Conservation (phyloP, 2,113 vertebrate species). For the Pseudorhombus dupliciocellatus region DNA sequence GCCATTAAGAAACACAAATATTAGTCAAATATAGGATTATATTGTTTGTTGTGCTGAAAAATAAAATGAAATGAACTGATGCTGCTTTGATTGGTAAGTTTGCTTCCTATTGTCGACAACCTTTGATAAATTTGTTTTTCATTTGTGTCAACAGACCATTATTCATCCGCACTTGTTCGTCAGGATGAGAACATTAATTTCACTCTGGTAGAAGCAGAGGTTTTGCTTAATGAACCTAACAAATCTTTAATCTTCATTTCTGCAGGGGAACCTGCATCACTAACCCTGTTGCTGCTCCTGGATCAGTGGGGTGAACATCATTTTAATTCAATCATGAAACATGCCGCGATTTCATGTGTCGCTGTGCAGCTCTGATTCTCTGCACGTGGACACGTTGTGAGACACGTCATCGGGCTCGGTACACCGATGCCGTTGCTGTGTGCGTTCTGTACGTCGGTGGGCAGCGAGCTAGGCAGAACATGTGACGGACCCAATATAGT, state of each 20-base stretch:
- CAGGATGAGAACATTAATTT: not conserved
- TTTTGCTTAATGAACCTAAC: conserved; percentile 5
- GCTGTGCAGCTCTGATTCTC: conserved; percentile 1
- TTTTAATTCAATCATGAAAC: not conserved
- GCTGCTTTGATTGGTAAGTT: too few relatives aligned
- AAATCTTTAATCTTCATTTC: conserved; percentile 2
- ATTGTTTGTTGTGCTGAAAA: too few relatives aligned
- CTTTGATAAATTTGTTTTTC: too few relatives aligned
- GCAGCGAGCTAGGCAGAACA: conserved; percentile 28
- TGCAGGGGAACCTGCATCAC: not conserved
- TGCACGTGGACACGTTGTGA: conserved; percentile 9
- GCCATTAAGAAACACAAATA: too few relatives aligned
- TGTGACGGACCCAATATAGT: conserved; percentile 3
- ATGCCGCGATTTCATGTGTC: not conserved
- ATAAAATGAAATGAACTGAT: too few relatives aligned
- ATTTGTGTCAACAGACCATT: conserved; percentile 3
- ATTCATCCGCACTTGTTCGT: not conserved
- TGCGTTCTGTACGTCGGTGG: conserved; percentile 11
- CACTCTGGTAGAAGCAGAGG: not conserved
- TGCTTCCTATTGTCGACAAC: too few relatives aligned
- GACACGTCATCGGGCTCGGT: conserved; percentile 25
- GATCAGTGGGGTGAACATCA: not conserved
- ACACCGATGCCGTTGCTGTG: conserved; percentile 35
- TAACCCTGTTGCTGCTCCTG: not conserved
- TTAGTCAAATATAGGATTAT: too few relatives aligned